Evolutionary conservation across 1,140 invertebrate species (phyloP), one percentile per base, ranked within the genome.

Genomic region (Drosophila teissieri): DNA sequence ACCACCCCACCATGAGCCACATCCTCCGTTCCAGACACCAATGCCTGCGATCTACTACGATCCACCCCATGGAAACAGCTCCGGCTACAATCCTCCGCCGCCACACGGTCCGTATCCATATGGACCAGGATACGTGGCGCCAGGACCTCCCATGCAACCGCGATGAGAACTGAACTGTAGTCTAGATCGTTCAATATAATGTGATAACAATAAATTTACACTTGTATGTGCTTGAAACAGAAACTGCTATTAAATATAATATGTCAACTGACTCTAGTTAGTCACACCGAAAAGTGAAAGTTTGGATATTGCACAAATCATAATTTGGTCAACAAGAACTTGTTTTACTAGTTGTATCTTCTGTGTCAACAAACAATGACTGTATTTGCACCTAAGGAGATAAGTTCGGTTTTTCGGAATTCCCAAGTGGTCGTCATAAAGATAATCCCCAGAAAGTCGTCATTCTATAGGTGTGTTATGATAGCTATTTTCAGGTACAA

Each of bases 91-190:
- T 8, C 48, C 49, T 7, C 65, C 67, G 0, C 67, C 67, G 2
- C 67, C 42, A 2, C 67, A 69, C 12, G 67, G 67, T 3, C 67
- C 67, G 0, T 53, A 69, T 11, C 67, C 53, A 31, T 40, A 70
- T 17, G 45, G 36, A 4, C 45, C 37, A 3, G 64, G 64, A 8
- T 68, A 51, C 34, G 57, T 62, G 27, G 36, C 63, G 0, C 64
- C 60, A 12, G 64, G 64, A 60, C 65, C 69, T 4, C 69, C 65
- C 10, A 73, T 73, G 65, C 54, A 73, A 1, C 65, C 65, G 3
- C 69, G 37, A 12, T 52, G 44, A 36, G 31, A 4, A 68, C 10
- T 22, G n/a, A 36, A 27, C 11, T 22, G 39, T 17, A 17, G n/a
- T 40, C 11, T 19, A 15, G 15, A 54, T 5, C 17, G 39, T 4